Evolutionary conservation across 1,140 invertebrate genomes (phyloP).

Genomic region (Pygmarrhopalites habei): DNA sequence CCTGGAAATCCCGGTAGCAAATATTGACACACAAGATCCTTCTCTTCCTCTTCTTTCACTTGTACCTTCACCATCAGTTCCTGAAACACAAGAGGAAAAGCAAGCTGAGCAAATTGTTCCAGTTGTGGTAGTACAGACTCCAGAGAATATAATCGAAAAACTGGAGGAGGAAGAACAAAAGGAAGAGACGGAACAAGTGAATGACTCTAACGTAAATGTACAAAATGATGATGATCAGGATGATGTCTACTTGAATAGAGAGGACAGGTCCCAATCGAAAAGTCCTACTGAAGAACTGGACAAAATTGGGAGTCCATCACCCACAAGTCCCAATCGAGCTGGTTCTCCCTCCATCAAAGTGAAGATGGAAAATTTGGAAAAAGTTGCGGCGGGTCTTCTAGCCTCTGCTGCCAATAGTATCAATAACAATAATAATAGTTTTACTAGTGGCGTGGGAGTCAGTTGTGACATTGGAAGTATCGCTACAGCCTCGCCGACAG

Average conservation of each 20-base stretch:
- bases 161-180: not conserved
- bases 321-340: not conserved
- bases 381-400: conserved; percentile 35
- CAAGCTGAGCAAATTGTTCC: no score
- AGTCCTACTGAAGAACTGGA: conserved; percentile 11
- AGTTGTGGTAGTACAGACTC: no score
- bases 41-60: no score
- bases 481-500: not conserved
- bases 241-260: not conserved
- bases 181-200: not conserved
- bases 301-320: not conserved
- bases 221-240: not conserved
- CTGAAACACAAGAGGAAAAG: no score
- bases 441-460: not conserved
- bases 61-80: no score
- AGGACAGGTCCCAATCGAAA: no score
- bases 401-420: conserved; percentile 29
- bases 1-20: no score
- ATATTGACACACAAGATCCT: no score
- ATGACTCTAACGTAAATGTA: not conserved
- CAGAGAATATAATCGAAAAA: not conserved
- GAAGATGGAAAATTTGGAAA: conserved; percentile 34
- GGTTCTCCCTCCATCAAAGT: not conserved
- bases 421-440: conserved; percentile 20
- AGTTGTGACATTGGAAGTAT: conserved; percentile 23